Evolutionary conservation across 2,113 vertebrate species (phyloP).

Genomic region (Psettodes erumei): DNA sequence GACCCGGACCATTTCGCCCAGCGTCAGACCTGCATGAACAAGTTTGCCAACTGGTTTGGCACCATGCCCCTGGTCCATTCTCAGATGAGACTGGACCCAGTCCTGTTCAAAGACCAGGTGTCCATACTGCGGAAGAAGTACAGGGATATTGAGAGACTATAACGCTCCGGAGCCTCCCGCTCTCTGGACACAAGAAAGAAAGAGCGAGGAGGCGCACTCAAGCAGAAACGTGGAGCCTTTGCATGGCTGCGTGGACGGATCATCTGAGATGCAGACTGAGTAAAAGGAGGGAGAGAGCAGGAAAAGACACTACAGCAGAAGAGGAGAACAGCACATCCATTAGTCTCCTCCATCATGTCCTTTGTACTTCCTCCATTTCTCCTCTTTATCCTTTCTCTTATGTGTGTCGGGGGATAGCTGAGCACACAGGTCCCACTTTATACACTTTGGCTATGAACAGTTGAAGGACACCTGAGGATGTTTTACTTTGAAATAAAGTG

Average conservation of each 20-base stretch:
- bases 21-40: constrained; percentile 99
- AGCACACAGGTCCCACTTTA: constrained; percentile 12
- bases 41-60: constrained; percentile 99
- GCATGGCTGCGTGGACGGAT: constrained; percentile 20
- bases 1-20: constrained; percentile 99
- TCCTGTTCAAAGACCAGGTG: constrained; percentile 99
- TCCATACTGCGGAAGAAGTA: constrained; percentile 99
- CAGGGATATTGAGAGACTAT: constrained; percentile 97
- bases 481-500: constrained; percentile 30
- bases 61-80: constrained; percentile 98
- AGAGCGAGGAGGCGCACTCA: constrained; percentile 46
- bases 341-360: constrained; percentile 21
- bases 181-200: constrained; percentile 38
- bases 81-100: constrained; percentile 98
- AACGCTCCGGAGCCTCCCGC: constrained; percentile 76
- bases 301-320: constrained; percentile 29
- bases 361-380: constrained; percentile 33
- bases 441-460: constrained; percentile 11
- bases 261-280: constrained; percentile 21
- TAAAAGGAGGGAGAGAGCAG: neutral
- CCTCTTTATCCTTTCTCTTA: constrained; percentile 18
- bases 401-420: constrained; percentile 21
- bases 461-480: constrained; percentile 41
- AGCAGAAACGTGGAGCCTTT: constrained; percentile 7
- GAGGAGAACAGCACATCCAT: constrained; percentile 24